Evolutionary conservation across 2,888 invertebrate genomes (phyloP), one percentile per base, ranked within the genome.

Genomic region (Erynnis tages): DNA sequence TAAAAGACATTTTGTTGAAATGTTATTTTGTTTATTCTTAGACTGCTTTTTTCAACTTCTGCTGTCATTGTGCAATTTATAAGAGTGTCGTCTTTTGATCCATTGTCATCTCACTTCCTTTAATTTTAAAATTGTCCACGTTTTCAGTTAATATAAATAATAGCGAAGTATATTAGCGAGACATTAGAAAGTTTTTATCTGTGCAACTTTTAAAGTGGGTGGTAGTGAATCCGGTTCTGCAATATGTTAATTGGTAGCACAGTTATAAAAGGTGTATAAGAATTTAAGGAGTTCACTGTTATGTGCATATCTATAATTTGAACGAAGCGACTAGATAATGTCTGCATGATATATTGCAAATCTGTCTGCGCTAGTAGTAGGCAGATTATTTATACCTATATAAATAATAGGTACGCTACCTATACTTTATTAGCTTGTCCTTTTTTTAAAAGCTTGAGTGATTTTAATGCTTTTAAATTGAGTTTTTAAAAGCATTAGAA

Each of bases 101-200:
- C 19, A 35, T 43, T 27, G 34, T 41, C 19, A 35, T 43, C 10
- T 2, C 17, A 19, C 19, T 43, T 35, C n/a, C 19, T 11, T 17
- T 16, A 29, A 50, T 50, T 44, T 37, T 8, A 25, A 49, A 25
- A 35, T 43, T 38, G 29, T 27, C 4, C 46, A 14, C 29, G 35
- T 19, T 25, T 46, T 48, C 27, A 10, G 16, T 43, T 21, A 23
- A 21, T 44, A 19, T 37, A 11, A 29, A 34, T 50, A 45, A 46
- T 35, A 34, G 27, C 17, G 25, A 21, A 34, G 30, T 27, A 34
- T 35, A 55, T 19, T 40, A 37, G 14, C 30, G 6, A 50, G 35
- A 37, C 53, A 59, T 63, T 63, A 61, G 61, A 63, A 61, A 62
- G 61, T 60, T 56, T 53, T 56, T 56, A 54, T 54, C 58, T 41